A percentile compares a stretch with the other conserved stretches of the same genome.
Conservation (phyloP, 2,888 invertebrate species). For the Hedya salicella region DNA sequence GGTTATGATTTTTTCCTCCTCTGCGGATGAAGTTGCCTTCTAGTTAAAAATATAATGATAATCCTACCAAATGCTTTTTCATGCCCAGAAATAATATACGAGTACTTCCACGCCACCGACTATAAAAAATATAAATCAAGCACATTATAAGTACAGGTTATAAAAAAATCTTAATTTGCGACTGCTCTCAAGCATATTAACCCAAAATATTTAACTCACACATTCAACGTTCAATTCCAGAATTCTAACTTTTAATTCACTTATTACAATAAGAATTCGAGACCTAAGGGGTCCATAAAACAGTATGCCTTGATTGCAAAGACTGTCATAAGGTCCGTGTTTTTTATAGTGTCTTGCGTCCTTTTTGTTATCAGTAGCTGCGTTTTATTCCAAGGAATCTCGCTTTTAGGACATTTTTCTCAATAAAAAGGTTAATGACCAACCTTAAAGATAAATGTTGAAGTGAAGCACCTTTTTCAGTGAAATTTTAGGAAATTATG, state of each 20-base stretch:
- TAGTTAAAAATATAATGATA: too few relatives aligned
- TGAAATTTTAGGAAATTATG: neutral
- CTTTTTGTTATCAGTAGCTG: neutral
- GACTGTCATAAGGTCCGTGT: neutral
- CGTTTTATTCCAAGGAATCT: constrained; percentile 1
- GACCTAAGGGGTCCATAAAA: constrained; percentile 12
- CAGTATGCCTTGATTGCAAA: neutral
- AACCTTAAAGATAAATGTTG: neutral
- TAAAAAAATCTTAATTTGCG: too few relatives aligned
- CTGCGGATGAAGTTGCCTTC: too few relatives aligned
- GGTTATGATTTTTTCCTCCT: too few relatives aligned
- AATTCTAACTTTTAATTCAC: constrained; percentile 8
- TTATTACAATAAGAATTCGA: constrained; percentile 7
- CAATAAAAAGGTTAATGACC: constrained; percentile 23
- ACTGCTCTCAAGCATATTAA: neutral
- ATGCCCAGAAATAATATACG: too few relatives aligned
- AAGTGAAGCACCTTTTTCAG: neutral
- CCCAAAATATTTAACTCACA: neutral
- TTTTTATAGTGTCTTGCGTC: neutral
- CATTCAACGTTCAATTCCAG: neutral
- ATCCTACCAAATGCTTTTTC: too few relatives aligned
- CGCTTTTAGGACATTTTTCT: constrained; percentile 3
- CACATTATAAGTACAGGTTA: too few relatives aligned
- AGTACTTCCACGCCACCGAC: too few relatives aligned
- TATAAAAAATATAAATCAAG: too few relatives aligned